phyloP scores from a whole-genome alignment of 2,888 invertebrate genomes.

The Megalurothrips usitatus region DNA sequence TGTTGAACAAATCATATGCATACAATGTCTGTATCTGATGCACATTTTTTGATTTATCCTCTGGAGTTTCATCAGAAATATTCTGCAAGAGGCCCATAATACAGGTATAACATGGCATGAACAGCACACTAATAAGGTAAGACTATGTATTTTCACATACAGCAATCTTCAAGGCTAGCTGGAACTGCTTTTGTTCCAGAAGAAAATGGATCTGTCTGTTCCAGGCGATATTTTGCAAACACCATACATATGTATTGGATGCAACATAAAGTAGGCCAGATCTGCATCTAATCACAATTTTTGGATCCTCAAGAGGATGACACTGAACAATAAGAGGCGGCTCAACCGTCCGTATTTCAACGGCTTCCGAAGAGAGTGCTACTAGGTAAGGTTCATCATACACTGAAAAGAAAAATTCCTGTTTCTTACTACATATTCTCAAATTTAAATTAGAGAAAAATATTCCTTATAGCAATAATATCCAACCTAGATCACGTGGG shows the following conservation, averaged over 20 bases:
- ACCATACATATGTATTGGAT: constrained; percentile 84
- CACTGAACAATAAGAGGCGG: constrained; percentile 76
- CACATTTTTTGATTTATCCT: constrained; percentile 74
- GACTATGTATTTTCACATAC: constrained; percentile 52
- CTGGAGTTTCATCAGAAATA: constrained; percentile 73
- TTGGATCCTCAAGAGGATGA: constrained; percentile 69
- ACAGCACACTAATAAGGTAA: constrained; percentile 18
- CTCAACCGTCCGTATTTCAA: constrained; percentile 83
- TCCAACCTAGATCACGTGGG: constrained; percentile 61
- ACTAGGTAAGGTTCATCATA: constrained; percentile 93
- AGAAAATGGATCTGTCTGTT: constrained; percentile 78
- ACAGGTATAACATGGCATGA: constrained; percentile 10
- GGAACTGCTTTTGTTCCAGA: constrained; percentile 85
- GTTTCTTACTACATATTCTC: not conserved
- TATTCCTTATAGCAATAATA: constrained; percentile 18
- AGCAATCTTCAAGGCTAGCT: constrained; percentile 84
- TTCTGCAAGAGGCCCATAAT: constrained; percentile 55
- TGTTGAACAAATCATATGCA: constrained; percentile 87
- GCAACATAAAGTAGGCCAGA: constrained; percentile 81
- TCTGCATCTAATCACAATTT: constrained; percentile 63
- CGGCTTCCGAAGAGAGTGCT: constrained; percentile 73
- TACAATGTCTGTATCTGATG: constrained; percentile 84
- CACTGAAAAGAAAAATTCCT: constrained; percentile 49
- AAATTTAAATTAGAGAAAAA: constrained; percentile 40
- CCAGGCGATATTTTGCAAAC: constrained; percentile 73